Evolutionary conservation across 92 coral and sea anemone species (phyloP).

Genomic region (Diadumene lineata): DNA sequence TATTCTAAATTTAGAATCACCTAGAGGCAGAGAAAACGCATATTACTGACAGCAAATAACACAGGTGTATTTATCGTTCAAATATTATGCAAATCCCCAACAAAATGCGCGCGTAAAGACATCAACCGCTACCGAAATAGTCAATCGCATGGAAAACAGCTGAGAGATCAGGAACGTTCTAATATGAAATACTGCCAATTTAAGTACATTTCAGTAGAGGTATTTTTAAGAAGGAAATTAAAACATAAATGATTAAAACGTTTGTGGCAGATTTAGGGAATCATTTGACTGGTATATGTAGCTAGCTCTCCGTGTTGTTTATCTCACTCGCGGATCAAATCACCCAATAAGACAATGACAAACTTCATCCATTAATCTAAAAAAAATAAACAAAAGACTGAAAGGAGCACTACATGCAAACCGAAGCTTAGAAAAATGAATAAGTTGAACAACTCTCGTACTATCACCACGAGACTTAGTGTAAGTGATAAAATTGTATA

Average conservation of each 20-base stretch:
- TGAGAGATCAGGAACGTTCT: neutral
- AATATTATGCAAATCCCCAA: neutral
- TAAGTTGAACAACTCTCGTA: no score
- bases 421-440: neutral
- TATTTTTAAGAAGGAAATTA: neutral
- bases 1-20: conserved; percentile 1
- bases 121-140: neutral
- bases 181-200: neutral
- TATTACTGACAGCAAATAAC: neutral
- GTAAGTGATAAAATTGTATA: neutral
- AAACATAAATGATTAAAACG: neutral
- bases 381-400: neutral
- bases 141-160: neutral
- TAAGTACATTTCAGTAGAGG: neutral
- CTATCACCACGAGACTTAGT: no score
- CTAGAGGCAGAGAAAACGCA: neutral
- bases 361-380: conserved; percentile 23
- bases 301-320: neutral
- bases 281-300: neutral
- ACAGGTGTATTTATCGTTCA: neutral
- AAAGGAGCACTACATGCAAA: neutral
- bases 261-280: neutral
- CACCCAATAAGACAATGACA: conserved; percentile 15
- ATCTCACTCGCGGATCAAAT: conserved; percentile 9
- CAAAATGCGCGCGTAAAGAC: conserved; percentile 3